Conservation (phyloP, 2,888 invertebrate genomes). For the Calameuta idolon region DNA sequence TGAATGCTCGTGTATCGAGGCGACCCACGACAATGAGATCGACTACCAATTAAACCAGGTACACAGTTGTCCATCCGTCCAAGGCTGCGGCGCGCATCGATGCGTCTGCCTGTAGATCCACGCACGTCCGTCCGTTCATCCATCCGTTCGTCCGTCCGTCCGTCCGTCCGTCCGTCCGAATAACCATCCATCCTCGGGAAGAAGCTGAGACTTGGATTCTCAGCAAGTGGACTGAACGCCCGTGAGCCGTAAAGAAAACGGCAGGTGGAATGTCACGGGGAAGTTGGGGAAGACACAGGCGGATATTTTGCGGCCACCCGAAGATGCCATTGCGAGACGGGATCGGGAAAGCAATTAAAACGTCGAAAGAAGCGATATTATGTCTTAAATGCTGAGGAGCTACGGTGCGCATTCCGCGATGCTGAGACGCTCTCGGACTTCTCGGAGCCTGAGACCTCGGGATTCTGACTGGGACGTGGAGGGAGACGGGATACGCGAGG, state of each 20-base stretch:
- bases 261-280: constrained; percentile 34
- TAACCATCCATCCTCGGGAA: neutral
- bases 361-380: constrained; percentile 43
- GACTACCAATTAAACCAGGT: neutral
- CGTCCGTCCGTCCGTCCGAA: too few relatives aligned
- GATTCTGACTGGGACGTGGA: neutral
- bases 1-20: neutral
- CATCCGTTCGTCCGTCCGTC: neutral
- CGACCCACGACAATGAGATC: neutral
- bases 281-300: neutral
- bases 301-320: constrained; percentile 5
- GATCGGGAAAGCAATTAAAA: constrained; percentile 39
- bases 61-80: neutral
- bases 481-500: neutral
- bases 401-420: constrained; percentile 11
- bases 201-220: neutral
- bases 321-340: constrained; percentile 20
- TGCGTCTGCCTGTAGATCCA: neutral
- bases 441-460: neutral
- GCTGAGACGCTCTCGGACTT: constrained; percentile 6
- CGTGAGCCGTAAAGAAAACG: constrained; percentile 2
- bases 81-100: neutral
- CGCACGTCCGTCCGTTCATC: neutral
- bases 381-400: constrained; percentile 27
- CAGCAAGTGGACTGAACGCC: neutral